Base-by-base conservation (phyloP, 2,113 vertebrate genomes). In the Bambusicola thoracicus region DNA sequence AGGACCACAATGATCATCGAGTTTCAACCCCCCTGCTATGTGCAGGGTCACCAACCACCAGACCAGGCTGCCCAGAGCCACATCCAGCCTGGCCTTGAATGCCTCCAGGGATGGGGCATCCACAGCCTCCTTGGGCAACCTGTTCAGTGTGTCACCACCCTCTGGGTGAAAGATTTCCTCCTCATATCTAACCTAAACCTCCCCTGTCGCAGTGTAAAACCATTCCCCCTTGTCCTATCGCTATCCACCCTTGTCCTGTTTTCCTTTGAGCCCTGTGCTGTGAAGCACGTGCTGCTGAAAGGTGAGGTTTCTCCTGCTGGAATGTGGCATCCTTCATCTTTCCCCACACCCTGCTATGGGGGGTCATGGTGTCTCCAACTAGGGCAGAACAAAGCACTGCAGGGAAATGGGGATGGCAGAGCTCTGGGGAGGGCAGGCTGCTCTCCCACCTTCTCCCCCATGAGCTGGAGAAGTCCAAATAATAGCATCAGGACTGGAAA, bases 221-320 rank as follows among this genome's bases (percentile, higher is more conserved):
- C 46, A 46, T 46, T 21, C 46, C 46, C 44, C 46, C 46, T 44
- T 46, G 10, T 46, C 46, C 20, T 46, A 46, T 46, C 46, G 21
- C 20, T 46, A 20, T 21, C 20, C 18, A 44, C 46, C 46, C 20
- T 46, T 46, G 46, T 46, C 46, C 25, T 5, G 4, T 62, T 38
- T 4, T 6, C 27, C 59, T 27, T 25, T 27, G 40, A 56, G 46
- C 12, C 36, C 44, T 22, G 3, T 0, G 0, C 48, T 0, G 1
- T 36, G 40, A 69, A 38, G 49, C 41, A 13, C n/a, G 13, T 8
- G 19, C 44, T 76, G 56, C 58, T 68, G 81, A 13, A 74, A 68
- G 36, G 25, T 41, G 29, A 5, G 19, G 7, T 13, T 8, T 51
- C 20, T 58, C n/a, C 36, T 30, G 29, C 36, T 74, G 43, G 29